phyloP scores from a whole-genome alignment of 1,140 invertebrate genomes.

The Geopemphigus sp. region DNA sequence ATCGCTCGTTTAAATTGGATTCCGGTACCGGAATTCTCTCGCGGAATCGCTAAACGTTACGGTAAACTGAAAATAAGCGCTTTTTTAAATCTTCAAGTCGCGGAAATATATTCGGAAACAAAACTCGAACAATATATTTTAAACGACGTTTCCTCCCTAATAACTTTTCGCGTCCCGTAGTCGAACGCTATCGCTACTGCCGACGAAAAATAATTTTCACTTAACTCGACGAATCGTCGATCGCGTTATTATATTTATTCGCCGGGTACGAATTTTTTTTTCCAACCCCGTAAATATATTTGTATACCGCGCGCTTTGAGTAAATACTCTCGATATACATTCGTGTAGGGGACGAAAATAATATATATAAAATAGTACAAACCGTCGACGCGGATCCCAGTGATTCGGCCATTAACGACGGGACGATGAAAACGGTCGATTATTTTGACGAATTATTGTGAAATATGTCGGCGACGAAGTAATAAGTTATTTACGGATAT shows the following conservation, averaged over 20 bases:
- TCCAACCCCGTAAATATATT: not conserved
- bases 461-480: no score
- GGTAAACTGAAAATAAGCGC: constrained; percentile 24
- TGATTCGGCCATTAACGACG: no score
- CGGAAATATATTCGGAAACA: constrained; percentile 1
- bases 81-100: constrained; percentile 21
- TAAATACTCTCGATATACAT: not conserved
- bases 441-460: no score
- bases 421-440: no score
- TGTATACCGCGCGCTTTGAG: not conserved
- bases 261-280: not conserved
- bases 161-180: not conserved
- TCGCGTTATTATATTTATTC: no score
- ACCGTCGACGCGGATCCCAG: no score
- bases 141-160: not conserved
- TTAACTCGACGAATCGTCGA: no score
- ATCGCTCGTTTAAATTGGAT: constrained; percentile 19
- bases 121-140: constrained; percentile 27
- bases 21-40: not conserved
- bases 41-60: constrained; percentile 3
- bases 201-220: not conserved
- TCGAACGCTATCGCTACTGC: no score
- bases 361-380: no score
- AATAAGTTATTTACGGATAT: no score
- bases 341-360: no score